Conservation (phyloP, 1,140 invertebrate species). For the Bursaphelenchus mucronatus region DNA sequence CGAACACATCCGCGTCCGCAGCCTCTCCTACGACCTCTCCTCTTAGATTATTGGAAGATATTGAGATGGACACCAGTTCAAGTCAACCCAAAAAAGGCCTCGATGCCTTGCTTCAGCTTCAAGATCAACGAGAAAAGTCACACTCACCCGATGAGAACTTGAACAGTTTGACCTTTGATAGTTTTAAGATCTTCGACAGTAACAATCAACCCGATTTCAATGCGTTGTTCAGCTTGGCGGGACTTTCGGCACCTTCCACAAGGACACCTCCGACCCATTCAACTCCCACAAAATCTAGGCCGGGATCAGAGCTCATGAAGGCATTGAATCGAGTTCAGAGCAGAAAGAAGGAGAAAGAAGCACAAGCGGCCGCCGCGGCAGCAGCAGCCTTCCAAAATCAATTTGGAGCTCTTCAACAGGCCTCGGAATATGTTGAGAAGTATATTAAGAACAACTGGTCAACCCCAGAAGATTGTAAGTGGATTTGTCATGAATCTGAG, state of each 20-base stretch:
- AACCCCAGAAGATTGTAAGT: conserved; percentile 39
- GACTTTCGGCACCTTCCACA: conserved; percentile 3
- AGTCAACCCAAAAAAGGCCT: conserved; percentile 19
- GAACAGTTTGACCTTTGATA: conserved; percentile 31
- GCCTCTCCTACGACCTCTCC: conserved; percentile 12
- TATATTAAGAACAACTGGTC: conserved; percentile 50
- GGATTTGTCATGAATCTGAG: background rate
- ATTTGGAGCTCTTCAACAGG: conserved; percentile 21
- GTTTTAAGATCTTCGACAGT: conserved; percentile 27
- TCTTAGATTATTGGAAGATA: background rate
- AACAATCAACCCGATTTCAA: background rate
- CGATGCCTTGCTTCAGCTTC: conserved; percentile 27
- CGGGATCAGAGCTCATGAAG: conserved; percentile 15
- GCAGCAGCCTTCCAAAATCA: conserved; percentile 18
- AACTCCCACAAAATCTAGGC: conserved; percentile 5
- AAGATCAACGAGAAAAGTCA: conserved; percentile 38
- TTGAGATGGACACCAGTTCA: background rate
- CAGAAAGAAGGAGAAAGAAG: background rate
- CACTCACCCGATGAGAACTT: conserved; percentile 31
- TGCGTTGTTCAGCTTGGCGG: conserved; percentile 4
- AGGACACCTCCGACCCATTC: background rate
- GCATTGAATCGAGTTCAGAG: conserved; percentile 2
- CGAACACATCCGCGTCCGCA: background rate
- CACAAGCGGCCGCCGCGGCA: background rate
- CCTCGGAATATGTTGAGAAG: conserved; percentile 42